Evolutionary conservation across 2,797 vertebrate species (phyloP), one percentile per base, ranked within the genome.

Genomic region (Peromyscus nudipes): DNA sequence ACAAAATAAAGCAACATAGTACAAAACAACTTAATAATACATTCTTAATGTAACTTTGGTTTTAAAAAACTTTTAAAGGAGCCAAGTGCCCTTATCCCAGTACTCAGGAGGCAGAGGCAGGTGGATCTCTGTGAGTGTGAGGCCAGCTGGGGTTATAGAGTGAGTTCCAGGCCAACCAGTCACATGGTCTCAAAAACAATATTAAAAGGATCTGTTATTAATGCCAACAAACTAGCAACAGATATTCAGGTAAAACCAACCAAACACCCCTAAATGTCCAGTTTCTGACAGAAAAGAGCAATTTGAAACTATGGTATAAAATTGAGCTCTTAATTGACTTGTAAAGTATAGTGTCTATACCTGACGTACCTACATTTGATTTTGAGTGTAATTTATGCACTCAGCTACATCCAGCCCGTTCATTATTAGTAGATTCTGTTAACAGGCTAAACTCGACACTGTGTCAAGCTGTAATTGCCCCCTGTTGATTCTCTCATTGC

Each of bases 381-480:
- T 98, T 95, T 92, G 96, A 52, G 92, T 94, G 40, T 82, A 97
- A 95, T 96, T 96, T 86, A 89, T 88, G 71, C n/a, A 34, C 49
- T 95, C 55, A 69, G 94, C 60, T 85, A 92, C 96, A 92, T 73
- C 85, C 69, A 82, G 19, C 25, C 64, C n/a, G 27, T 2, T 57
- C 0, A 13, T 57, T 92, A 97, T 49, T 83, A 96, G 81, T 14
- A 95, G 90, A 79, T 49, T 79, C 77, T 91, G 55, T 60, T 82
- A 96, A 95, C 25, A 95, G 95, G 64, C 76, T 93, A n/a, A 40
- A 57, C 49, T 94, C 88, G n/a, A 88, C 40, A 37, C 60, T 65
- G 23, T 79, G 82, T 95, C 95, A 60, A 91, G 43, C 92, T 87
- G 21, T 73, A 95, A 93, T 46, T 94, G 86, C 14, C 49, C 64